Percentiles rank a stretch among this genome's conserved stretches.
Conservation (phyloP, 2,888 invertebrate species). For the Bombylius major region DNA sequence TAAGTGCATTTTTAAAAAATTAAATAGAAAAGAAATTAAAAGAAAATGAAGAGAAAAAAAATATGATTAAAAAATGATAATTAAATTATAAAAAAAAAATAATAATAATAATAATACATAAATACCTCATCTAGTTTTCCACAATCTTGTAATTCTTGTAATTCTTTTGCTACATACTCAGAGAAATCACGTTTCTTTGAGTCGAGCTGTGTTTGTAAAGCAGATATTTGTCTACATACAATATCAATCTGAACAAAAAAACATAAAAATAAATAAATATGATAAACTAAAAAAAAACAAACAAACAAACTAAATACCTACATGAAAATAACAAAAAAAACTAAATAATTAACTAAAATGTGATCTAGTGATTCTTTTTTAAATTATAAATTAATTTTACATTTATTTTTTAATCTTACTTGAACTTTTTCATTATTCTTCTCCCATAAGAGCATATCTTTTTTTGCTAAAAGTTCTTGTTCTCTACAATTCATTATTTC, state of each 20-base stretch:
- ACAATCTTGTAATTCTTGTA: slow-evolving; percentile 40
- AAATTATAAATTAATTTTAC: too few relatives aligned
- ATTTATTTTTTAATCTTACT: slow-evolving; percentile 18
- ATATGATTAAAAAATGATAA: not conserved
- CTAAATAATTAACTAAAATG: too few relatives aligned
- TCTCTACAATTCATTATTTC: slow-evolving; percentile 45
- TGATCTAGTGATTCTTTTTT: too few relatives aligned
- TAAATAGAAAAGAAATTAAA: not conserved
- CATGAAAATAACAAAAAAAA: slow-evolving; percentile 21
- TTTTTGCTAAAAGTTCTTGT: slow-evolving; percentile 31
- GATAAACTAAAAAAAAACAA: slow-evolving; percentile 13
- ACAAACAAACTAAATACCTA: slow-evolving; percentile 13
- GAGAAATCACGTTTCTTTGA: slow-evolving; percentile 42
- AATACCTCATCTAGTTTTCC: slow-evolving; percentile 42
- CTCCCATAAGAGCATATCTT: slow-evolving; percentile 36
- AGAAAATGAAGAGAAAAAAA: not conserved
- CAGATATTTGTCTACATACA: slow-evolving; percentile 49
- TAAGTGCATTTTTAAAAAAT: not conserved
- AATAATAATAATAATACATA: not conserved
- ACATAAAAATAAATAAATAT: slow-evolving; percentile 28
- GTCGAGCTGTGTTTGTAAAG: slow-evolving; percentile 42
- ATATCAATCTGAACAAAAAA: slow-evolving; percentile 48
- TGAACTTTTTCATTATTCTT: slow-evolving; percentile 37
- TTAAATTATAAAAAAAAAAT: slow-evolving; percentile 8
- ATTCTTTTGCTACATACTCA: slow-evolving; percentile 39